Base-by-base conservation (phyloP, 2,888 invertebrate genomes). In the Idaea straminata region DNA sequence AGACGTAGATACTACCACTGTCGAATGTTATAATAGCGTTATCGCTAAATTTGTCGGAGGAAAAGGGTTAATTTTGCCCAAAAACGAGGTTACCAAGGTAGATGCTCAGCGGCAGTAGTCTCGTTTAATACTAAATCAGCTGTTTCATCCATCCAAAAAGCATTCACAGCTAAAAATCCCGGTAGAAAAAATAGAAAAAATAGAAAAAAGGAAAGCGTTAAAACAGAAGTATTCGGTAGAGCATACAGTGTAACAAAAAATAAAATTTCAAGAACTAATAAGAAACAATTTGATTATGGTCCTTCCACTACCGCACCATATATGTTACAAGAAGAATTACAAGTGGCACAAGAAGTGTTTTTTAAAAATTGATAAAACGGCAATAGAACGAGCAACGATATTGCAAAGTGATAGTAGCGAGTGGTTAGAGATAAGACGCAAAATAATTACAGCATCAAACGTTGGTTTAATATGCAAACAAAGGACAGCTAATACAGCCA, bases 1-100 rank as follows among this genome's bases (percentile, higher is more conserved):
- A 63, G 68, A 80, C 61, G 73, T 77, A 5, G 69, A 75, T 61
- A 83, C 73, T 58, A 80, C 81, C 67, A 60, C 63, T 6, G 79
- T 80, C 3, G 82, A 83, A 66, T 15, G 62, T 4, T 83, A 74
- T 63, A 80, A 81, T 64, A 73, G 72, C 15, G 69, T 79, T 5
- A 73, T 82, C 5, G 77, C 78, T 5, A 80, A 80, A 72, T 78
- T 74, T 66, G 72, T 77, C 16, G 79, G 4, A 84, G 82, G 5
- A 85, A 83, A 74, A 65, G 81, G 65, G 74, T 80, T 7, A 82
- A 85, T 69, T 79, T 74, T 70, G 59, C 76, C 5, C 61, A 70
- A 63, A 73, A 68, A 64, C 66, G 77, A 13, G 75, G 75, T 1
- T 86, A 83, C 66, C 71, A 78, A 73, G 74, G 69, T 10, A 72